Evolutionary conservation across 2,888 invertebrate species (phyloP).

Genomic region (Sinohyriopsis cumingii): DNA sequence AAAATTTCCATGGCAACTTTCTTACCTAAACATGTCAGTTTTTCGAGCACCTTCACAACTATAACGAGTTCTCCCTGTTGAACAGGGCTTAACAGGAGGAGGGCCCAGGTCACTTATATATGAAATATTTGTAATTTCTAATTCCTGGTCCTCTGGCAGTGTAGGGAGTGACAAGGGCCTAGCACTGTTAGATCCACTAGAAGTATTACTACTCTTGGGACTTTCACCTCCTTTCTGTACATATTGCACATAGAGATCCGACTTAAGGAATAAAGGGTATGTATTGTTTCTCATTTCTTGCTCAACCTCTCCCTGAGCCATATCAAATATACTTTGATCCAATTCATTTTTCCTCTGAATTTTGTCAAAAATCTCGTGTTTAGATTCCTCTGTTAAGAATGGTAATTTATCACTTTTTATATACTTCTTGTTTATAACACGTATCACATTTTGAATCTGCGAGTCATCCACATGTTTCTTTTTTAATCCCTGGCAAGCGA

Average conservation of each 20-base stretch:
- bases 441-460: slow-evolving; percentile 79
- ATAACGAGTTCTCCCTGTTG: slow-evolving; percentile 17
- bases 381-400: slow-evolving; percentile 87
- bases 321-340: slow-evolving; percentile 88
- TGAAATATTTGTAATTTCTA: slow-evolving; percentile 63
- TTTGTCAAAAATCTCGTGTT: slow-evolving; percentile 78
- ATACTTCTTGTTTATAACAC: slow-evolving; percentile 75
- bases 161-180: slow-evolving; percentile 77
- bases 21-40: slow-evolving; percentile 41
- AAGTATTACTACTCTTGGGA: slow-evolving; percentile 63
- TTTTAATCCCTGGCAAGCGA: slow-evolving; percentile 78
- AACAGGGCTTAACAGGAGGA: slow-evolving; percentile 27
- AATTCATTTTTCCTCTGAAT: slow-evolving; percentile 71
- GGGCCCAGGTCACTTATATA: slow-evolving; percentile 33
- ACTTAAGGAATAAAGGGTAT: slow-evolving; percentile 93
- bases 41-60: slow-evolving; percentile 27
- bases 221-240: slow-evolving; percentile 67
- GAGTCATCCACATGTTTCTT: slow-evolving; percentile 75
- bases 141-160: slow-evolving; percentile 88
- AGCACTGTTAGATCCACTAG: slow-evolving; percentile 66
- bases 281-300: slow-evolving; percentile 88
- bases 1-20: neutral
- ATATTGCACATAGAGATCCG: slow-evolving; percentile 86
- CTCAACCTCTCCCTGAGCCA: slow-evolving; percentile 87
- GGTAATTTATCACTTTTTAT: slow-evolving; percentile 82